Percentiles rank a stretch among this genome's conserved stretches.
Evolutionary conservation across 2,888 invertebrate species (phyloP).

Genomic region (Andrena praecox): DNA sequence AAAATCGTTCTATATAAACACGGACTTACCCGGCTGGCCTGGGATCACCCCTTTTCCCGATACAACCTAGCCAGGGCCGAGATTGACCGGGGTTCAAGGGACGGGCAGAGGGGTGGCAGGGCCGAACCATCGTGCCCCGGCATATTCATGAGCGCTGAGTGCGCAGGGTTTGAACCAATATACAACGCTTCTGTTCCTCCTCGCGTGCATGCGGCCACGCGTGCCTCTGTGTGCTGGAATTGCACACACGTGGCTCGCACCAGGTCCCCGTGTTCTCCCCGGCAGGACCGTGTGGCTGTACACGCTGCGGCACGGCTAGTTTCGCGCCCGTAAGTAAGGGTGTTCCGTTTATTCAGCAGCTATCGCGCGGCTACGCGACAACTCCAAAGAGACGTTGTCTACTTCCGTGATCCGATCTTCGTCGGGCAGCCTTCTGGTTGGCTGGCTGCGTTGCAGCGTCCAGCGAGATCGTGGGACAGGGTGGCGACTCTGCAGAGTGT

Average conservation of each 20-base stretch:
- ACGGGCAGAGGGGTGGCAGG: slow-evolving; percentile 73
- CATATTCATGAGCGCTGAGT: slow-evolving; percentile 83
- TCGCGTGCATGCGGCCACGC: slow-evolving; percentile 56
- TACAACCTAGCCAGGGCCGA: slow-evolving; percentile 73
- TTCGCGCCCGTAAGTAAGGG: slow-evolving; percentile 69
- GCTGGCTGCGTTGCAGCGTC: background rate
- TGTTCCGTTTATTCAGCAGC: slow-evolving; percentile 76
- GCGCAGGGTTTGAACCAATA: slow-evolving; percentile 81
- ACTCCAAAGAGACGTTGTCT: slow-evolving; percentile 58
- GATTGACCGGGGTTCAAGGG: slow-evolving; percentile 77
- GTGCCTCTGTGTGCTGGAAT: slow-evolving; percentile 48
- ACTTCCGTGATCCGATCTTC: slow-evolving; percentile 63
- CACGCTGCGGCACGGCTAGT: slow-evolving; percentile 60
- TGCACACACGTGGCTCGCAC: slow-evolving; percentile 11
- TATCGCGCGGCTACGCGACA: slow-evolving; percentile 72
- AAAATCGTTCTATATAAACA: slow-evolving; percentile 74
- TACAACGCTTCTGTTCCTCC: slow-evolving; percentile 68
- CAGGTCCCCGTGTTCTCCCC: background rate
- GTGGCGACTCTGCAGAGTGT: background rate
- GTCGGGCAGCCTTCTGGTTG: slow-evolving; percentile 37
- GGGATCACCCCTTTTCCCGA: slow-evolving; percentile 72
- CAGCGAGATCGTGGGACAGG: background rate
- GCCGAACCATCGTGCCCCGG: slow-evolving; percentile 79
- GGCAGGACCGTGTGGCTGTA: slow-evolving; percentile 19
- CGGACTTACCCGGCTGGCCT: slow-evolving; percentile 52